phyloP scores from a whole-genome alignment of 2,797 vertebrate genomes.

The Chaenodraco wilsoni region DNA sequence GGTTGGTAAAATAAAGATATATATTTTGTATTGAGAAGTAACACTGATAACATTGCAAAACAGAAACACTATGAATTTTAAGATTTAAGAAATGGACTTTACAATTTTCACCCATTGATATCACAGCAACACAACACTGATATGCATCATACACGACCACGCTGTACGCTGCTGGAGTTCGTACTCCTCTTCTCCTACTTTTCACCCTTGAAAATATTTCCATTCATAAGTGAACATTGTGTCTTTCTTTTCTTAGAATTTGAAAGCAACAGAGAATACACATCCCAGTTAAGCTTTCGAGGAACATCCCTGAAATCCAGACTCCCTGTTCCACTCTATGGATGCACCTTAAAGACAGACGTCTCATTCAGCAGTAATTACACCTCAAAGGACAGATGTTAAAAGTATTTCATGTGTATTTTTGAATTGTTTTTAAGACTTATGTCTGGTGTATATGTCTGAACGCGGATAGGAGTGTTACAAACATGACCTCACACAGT shows the following conservation, averaged over 20 bases:
- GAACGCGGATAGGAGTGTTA: constrained; percentile 14
- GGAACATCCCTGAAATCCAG: background rate
- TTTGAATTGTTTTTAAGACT: constrained; percentile 46
- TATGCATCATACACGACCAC: too few species aligned
- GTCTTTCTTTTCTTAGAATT: constrained; percentile 53
- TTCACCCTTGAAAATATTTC: background rate
- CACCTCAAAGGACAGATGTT: constrained; percentile 32
- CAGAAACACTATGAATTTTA: background rate
- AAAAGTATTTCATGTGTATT: constrained; percentile 39
- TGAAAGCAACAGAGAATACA: constrained; percentile 62
- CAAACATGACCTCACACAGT: constrained; percentile 8
- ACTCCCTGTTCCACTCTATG: background rate
- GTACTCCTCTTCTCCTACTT: background rate
- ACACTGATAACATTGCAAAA: background rate
- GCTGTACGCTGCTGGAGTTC: too few species aligned
- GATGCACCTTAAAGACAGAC: constrained; percentile 46
- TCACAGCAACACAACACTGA: background rate
- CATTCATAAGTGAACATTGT: background rate
- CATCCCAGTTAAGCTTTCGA: constrained; percentile 55
- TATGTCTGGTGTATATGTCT: constrained; percentile 23
- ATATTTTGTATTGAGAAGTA: too few species aligned
- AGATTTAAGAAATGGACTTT: too few species aligned
- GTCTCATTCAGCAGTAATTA: constrained; percentile 35
- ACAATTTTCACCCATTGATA: background rate
- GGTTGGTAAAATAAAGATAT: too few species aligned